Evolutionary conservation across 92 coral and sea anemone genomes (phyloP), one percentile per base, ranked within the genome.

Genomic region (Porites rus): DNA sequence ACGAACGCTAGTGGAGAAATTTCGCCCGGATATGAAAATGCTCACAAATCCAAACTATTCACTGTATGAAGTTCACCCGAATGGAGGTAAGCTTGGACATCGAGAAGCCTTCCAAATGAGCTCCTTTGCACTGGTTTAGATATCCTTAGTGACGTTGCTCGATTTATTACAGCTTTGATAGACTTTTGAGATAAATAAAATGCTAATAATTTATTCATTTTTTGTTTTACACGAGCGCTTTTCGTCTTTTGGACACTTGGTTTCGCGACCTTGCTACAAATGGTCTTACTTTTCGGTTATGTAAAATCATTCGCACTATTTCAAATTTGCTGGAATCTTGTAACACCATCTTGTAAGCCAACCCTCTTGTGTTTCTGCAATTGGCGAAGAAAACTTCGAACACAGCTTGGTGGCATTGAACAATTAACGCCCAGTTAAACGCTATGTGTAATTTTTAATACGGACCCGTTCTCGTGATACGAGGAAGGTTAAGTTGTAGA

Each of bases 11-110:
- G 98, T 97, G 83, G 95, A 92, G 79, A 97, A 97, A 81, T 97
- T 97, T 78, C 99, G 95, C 80, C 99, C 98, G 13, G 99, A 97
- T 85, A 91, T 97, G 97, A 97, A 95, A 81, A 97, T 95, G 99
- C 88, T 97, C 21, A 85, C 99, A 3, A 90, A 90, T 65, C 97
- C 99, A 8, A 86, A 95, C 72, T 97, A 97, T 84, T 92, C 96
- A 4, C 86, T 97, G 5, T 97, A 93, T 65, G 99, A 95, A 76
- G 98, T 97, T 24, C 99, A 97, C 14, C 98, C 95, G 56, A 92
- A 93, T 51, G 98, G 96, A 90, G 99, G 99, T 97, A 31, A 74
- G 78, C 66, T 11, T 14, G 46, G 46, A 38, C 46, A 38, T 4
- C 46, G 46, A 38, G 46, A 38, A 38, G 46, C 46, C 46, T 38